Base-by-base conservation (phyloP, 2,113 vertebrate species). In the Phalacrocorax carbo region DNA sequence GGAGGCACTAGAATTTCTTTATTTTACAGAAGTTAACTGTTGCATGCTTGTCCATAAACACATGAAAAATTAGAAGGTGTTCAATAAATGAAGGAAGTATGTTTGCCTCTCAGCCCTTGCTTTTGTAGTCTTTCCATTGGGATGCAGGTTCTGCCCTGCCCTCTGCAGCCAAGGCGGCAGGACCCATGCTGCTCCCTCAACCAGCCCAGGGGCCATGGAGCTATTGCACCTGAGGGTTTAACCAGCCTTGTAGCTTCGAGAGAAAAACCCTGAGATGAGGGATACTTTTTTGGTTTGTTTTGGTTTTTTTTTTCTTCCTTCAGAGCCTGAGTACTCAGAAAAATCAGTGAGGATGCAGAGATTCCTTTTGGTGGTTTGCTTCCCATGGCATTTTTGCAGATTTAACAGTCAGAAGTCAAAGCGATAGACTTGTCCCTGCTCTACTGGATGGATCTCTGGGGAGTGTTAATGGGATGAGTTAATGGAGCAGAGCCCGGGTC, bases 81-180 rank as follows among this genome's bases (percentile, higher is more conserved):
- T 25, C 34, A 18, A 13, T 42, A 40, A 23, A 16, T 7, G 58
- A 22, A 40, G 32, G 40, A 19, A 1, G 27, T 4, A 1, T 1
- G 3, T 36, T 51, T 62, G 13, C 25, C 54, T 36, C 13, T 14
- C 52, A 26, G 78, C 29, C 40, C 26, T 48, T 11, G 48, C 23
- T 34, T 73, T 20, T 22, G 18, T 15, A 19, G 58, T 8, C 46
- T 42, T 36, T 32, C 58, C 1, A 0, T 10, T 36, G 30, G 38
- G 44, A 32, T 0, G 6, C 5, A 4, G 38, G 55, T 13, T 48
- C 61, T 84, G 62, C 64, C 29, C 62, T 12, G 18, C 18, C 8
- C n/a, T 36, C 18, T 1, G 1, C 21, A 19, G n/a, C 48, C 5
- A 4, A 15, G 58, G 57, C 1, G 0, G 48, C 19, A 14, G 32